Conservation (phyloP, 2,888 invertebrate genomes). For the Acanthosepion pharaonis region DNA sequence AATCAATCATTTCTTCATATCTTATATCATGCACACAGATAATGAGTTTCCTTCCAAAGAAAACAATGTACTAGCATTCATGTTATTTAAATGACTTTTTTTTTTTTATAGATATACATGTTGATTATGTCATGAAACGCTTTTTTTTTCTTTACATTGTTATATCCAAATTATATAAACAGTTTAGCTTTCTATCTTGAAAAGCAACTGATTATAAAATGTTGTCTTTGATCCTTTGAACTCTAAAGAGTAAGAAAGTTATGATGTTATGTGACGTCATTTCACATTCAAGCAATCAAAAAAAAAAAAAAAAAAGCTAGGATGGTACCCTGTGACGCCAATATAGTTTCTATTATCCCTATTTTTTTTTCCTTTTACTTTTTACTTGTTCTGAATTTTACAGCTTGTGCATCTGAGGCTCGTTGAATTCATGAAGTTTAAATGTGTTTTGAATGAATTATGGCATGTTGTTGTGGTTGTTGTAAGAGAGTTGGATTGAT, state of each 20-base stretch:
- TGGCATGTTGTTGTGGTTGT: not conserved
- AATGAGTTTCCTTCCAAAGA: not conserved
- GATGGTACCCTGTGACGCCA: not conserved
- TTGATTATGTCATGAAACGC: not conserved
- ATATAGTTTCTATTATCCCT: not conserved
- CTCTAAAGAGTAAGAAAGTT: not conserved
- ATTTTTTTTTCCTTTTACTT: not conserved
- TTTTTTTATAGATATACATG: not conserved
- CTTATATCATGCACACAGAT: not conserved
- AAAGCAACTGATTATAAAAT: not conserved
- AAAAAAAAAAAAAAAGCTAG: not conserved
- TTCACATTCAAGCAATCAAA: not conserved
- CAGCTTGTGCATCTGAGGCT: constrained; percentile 21
- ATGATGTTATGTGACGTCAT: constrained; percentile 13
- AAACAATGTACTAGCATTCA: not conserved
- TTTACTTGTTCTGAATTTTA: constrained; percentile 33
- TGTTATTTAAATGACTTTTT: not conserved
- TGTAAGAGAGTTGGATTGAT: not conserved
- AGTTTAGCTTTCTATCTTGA: not conserved
- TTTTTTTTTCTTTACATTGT: not conserved
- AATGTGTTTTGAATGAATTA: not conserved
- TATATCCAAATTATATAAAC: not conserved
- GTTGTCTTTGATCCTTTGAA: constrained; percentile 16
- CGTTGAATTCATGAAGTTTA: constrained; percentile 21
- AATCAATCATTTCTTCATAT: not conserved